Evolutionary conservation across 2,888 invertebrate species (phyloP), one percentile per base, ranked within the genome.

Genomic region (Nasonovia ribisnigri): DNA sequence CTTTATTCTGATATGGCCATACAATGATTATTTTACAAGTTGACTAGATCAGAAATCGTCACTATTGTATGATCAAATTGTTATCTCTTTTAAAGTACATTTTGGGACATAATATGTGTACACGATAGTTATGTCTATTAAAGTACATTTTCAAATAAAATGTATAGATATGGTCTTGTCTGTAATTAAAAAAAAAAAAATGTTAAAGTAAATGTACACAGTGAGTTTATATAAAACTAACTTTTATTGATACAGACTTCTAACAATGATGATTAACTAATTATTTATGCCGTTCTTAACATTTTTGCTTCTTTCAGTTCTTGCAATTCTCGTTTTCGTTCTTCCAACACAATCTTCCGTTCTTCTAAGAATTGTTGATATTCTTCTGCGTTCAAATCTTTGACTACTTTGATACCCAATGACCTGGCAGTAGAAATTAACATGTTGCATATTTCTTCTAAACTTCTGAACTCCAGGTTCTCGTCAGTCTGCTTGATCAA

Each of bases 401-500:
- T 96, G 0, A 99, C 99, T 87, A 99, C 96, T 96, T 98, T 96
- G 95, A 99, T 98, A 1, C 99, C 99, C 96, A 97, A 97, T 2
- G 97, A 97, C 95, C 97, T 97, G 16, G 99, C 98, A 91, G 97
- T 96, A 2, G 97, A 97, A 95, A 99, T 97, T 24, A 99, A 95
- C 97, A 97, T 97, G 95, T 97, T 96, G 95, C 99, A 99, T 95
- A 99, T 97, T 95, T 97, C 97, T 96, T 98, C 95, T 94, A 98
- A 95, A 24, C 96, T 95, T 95, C 96, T 96, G 95, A 97, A 96
- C 95, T 97, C 97, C 48, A 97, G 95, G 0, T 97, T 96, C 8
- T 98, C 98, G 96, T 99, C 99, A 95, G 97, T 96, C n/a, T 97
- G 96, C 96, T 99, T 99, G n/a, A 99, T 98, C 96, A 97, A 97